A percentile compares a stretch with the other conserved stretches of the same genome.
Conservation (phyloP, 2,113 vertebrate species). For the Syrmaticus mikado region DNA sequence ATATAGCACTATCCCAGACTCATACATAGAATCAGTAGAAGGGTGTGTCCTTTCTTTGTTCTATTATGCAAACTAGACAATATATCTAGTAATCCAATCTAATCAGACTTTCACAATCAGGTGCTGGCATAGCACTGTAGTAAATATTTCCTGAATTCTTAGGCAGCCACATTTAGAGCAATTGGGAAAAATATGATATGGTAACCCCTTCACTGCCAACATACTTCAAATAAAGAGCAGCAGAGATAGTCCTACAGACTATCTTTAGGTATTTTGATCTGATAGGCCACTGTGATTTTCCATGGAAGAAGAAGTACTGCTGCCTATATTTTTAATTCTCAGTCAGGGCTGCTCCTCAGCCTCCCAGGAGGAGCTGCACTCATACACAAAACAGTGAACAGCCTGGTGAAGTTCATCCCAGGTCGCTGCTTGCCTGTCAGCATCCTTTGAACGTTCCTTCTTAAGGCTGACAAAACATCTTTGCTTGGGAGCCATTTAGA, state of each 20-base stretch:
- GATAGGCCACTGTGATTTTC: neutral
- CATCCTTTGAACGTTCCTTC: neutral
- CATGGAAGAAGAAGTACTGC: neutral
- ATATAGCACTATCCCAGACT: neutral
- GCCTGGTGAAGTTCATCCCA: neutral
- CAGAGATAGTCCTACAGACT: neutral
- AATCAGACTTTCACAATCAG: conserved; percentile 60
- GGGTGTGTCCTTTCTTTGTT: conserved; percentile 60
- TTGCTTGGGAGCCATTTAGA: neutral
- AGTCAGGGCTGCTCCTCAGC: neutral
- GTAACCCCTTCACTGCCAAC: conserved; percentile 33
- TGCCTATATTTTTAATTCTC: neutral
- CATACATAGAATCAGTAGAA: conserved; percentile 23
- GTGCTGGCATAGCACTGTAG: conserved; percentile 36
- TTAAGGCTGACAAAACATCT: neutral
- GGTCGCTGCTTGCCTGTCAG: neutral
- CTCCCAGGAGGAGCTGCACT: neutral
- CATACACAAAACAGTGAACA: neutral
- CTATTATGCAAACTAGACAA: conserved; percentile 63
- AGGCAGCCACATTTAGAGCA: conserved; percentile 17
- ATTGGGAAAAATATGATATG: neutral
- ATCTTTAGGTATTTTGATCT: neutral
- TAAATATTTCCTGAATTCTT: conserved; percentile 61
- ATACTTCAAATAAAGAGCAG: neutral
- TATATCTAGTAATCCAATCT: conserved; percentile 52